These are phyloP conservation scores for Enteromius thamalakanensis DNA, from an alignment of 2,797 vertebrate species.

Conservation along the genomic window DNA sequence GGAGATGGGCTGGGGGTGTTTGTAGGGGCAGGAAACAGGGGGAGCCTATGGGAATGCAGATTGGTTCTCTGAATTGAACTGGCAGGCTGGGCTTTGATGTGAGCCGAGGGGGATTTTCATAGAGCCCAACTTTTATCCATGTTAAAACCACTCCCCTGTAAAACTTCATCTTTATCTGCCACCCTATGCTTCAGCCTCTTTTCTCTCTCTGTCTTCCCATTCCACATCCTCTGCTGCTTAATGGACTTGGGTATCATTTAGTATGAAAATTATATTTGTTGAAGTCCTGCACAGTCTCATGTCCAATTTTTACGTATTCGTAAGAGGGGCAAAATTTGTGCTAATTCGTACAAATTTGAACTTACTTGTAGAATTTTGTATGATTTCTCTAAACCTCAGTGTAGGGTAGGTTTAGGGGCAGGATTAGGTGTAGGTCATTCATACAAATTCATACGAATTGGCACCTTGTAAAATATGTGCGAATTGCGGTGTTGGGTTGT, in stretches of 20 bases:
- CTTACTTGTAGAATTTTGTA: too few relatives aligned
- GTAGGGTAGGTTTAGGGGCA: too few relatives aligned
- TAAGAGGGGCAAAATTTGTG: too few relatives aligned
- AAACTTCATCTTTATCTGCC: conserved; percentile 20
- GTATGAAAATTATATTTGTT: neutral
- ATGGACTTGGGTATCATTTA: conserved; percentile 1
- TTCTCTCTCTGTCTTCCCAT: conserved; percentile 60
- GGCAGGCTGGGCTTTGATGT: conserved; percentile 77
- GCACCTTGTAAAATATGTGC: too few relatives aligned
- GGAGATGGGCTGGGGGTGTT: conserved; percentile 49
- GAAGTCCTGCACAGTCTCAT: neutral
- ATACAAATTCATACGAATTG: too few relatives aligned
- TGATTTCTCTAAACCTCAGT: too few relatives aligned
- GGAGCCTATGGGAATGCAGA: conserved; percentile 80
- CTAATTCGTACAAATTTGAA: too few relatives aligned
- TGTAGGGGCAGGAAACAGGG: conserved; percentile 63
- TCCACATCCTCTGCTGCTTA: conserved; percentile 45
- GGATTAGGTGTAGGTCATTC: too few relatives aligned
- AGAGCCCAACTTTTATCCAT: conserved; percentile 65
- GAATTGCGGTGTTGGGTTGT: too few relatives aligned
- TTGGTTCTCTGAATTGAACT: conserved; percentile 75
- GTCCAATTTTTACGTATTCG: too few relatives aligned
- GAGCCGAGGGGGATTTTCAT: conserved; percentile 68
- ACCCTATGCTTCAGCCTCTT: conserved; percentile 46
- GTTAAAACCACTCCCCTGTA: conserved; percentile 64